phyloP scores from a whole-genome alignment of 2,113 vertebrate genomes.

The Arizona elegans region DNA sequence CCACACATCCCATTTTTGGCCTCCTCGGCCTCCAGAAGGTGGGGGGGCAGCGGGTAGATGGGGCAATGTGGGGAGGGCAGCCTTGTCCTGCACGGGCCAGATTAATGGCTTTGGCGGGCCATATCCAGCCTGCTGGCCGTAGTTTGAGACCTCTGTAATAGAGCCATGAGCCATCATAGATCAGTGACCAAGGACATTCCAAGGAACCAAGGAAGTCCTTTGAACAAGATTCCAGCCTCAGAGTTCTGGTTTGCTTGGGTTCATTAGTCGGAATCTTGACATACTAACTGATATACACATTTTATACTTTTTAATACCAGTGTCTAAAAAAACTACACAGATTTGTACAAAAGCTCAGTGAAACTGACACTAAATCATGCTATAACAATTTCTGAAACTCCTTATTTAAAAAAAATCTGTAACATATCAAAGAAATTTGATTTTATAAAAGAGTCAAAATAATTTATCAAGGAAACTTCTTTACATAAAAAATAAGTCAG shows the following conservation, averaged over 20 bases:
- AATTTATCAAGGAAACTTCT: neutral
- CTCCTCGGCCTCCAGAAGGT: too few relatives aligned
- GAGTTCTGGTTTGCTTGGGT: too few relatives aligned
- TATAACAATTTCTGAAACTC: neutral
- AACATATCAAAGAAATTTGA: neutral
- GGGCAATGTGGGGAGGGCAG: too few relatives aligned
- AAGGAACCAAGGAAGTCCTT: too few relatives aligned
- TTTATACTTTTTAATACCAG: neutral
- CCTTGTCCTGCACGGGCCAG: too few relatives aligned
- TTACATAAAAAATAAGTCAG: neutral
- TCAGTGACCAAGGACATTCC: neutral
- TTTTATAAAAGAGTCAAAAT: neutral
- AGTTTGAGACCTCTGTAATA: neutral
- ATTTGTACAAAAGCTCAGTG: neutral
- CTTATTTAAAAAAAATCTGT: neutral
- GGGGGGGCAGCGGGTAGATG: too few relatives aligned
- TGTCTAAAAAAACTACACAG: neutral
- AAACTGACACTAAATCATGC: neutral
- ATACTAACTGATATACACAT: neutral
- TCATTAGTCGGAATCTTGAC: too few relatives aligned
- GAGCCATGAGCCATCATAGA: neutral
- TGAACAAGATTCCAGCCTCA: too few relatives aligned
- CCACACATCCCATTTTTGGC: too few relatives aligned
- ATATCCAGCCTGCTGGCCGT: too few relatives aligned
- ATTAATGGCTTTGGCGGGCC: too few relatives aligned